Percentiles rank a stretch among this genome's conserved stretches.
Evolutionary conservation across 2,113 vertebrate species (phyloP).

Genomic region (Pteronura brasiliensis): DNA sequence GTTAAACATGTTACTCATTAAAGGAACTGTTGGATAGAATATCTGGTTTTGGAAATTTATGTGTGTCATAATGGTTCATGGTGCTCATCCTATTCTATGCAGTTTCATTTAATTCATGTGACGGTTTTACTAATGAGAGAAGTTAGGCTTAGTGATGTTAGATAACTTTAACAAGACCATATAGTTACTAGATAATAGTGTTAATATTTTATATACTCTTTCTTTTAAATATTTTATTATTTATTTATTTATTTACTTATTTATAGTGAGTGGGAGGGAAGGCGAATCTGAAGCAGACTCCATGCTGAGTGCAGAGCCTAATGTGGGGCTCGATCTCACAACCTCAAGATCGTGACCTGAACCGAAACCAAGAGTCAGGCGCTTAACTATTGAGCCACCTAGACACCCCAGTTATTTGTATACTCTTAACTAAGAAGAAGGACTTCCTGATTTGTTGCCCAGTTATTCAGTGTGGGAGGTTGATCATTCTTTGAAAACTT

Average conservation of each 20-base stretch:
- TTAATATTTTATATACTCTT: not conserved
- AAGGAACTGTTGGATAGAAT: not conserved
- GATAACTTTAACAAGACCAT: not conserved
- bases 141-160: not conserved
- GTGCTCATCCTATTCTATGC: not conserved
- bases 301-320: not conserved
- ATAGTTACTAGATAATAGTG: not conserved
- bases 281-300: not conserved
- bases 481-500: not conserved
- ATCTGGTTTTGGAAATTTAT: not conserved
- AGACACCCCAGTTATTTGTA: not conserved
- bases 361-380: not conserved
- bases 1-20: not conserved
- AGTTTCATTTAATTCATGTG: not conserved
- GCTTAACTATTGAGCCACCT: not conserved
- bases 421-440: not conserved
- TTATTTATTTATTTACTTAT: not conserved
- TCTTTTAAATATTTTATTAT: not conserved
- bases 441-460: not conserved
- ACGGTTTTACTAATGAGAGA: not conserved
- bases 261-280: not conserved
- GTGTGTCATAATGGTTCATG: not conserved
- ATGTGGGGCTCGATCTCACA: not conserved
- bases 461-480: not conserved
- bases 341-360: not conserved